Evolutionary conservation across 2,888 invertebrate genomes (phyloP).

Genomic region (Dysmachus trigonus): DNA sequence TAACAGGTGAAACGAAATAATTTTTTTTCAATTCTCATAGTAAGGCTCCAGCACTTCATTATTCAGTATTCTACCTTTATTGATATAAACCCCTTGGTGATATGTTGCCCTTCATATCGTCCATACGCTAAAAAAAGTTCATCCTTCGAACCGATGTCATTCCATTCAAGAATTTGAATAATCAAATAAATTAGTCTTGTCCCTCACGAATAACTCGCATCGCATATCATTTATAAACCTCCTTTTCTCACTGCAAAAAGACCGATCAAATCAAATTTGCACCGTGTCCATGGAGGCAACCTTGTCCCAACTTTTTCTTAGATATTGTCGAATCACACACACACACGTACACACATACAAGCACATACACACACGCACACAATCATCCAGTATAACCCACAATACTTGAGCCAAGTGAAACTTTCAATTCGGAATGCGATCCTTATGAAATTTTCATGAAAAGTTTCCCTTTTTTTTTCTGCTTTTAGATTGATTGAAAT

Average conservation of each 20-base stretch:
- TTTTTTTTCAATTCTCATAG: no score
- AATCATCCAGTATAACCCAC: background rate
- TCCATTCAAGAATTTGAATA: background rate
- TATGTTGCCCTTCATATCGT: background rate
- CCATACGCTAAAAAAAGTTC: background rate
- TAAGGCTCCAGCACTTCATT: background rate
- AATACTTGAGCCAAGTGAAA: background rate
- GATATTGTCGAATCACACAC: background rate
- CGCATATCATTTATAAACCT: background rate
- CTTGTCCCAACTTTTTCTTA: background rate
- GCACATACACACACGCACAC: background rate
- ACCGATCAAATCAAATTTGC: background rate
- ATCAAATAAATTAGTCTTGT: background rate
- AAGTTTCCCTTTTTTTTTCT: conserved; percentile 8
- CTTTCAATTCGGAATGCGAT: conserved; percentile 27
- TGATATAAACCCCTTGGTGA: background rate
- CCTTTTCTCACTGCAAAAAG: background rate
- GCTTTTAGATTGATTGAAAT: conserved; percentile 31
- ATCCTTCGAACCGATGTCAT: background rate
- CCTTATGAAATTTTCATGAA: conserved; percentile 31
- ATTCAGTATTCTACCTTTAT: background rate
- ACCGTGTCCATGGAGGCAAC: background rate
- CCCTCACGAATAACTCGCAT: background rate
- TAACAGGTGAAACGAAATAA: background rate
- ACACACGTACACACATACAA: background rate